A percentile compares a stretch with the other conserved stretches of the same genome.
Evolutionary conservation across 2,797 vertebrate genomes (phyloP).

Genomic region (Nasua narica): DNA sequence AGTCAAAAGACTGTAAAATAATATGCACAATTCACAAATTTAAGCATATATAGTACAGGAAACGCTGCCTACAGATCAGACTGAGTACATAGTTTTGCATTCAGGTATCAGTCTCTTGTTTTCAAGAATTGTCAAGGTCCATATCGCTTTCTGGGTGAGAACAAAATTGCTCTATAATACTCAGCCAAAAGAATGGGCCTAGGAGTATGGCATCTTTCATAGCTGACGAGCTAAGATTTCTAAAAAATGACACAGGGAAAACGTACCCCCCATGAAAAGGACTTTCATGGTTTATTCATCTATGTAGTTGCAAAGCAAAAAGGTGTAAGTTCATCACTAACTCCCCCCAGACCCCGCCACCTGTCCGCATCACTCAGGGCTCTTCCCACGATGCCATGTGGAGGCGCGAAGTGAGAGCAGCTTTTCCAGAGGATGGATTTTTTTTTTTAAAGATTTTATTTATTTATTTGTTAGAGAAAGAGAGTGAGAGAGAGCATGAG

Average conservation of each 20-base stretch:
- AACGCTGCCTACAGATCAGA: background rate
- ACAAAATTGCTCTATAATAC: background rate
- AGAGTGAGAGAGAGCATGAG: too few relatives aligned
- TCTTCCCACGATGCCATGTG: fast-evolving
- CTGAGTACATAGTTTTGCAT: background rate
- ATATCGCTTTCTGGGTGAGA: background rate
- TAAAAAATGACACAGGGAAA: background rate
- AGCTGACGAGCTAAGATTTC: background rate
- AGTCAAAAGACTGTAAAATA: background rate
- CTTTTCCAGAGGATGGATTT: background rate
- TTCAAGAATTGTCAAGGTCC: background rate
- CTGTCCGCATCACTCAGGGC: background rate
- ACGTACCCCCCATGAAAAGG: background rate
- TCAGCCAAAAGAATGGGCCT: background rate
- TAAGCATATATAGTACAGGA: background rate
- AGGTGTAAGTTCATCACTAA: background rate
- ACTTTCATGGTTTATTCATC: background rate
- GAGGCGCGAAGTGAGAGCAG: background rate
- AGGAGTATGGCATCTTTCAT: background rate
- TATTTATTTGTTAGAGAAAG: too few relatives aligned
- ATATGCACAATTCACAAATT: background rate
- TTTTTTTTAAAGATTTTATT: too few relatives aligned
- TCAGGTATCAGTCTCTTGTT: background rate
- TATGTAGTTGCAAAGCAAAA: background rate
- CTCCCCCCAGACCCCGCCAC: background rate